phyloP scores from a whole-genome alignment of 2,888 invertebrate genomes.

The Melanostoma scalare region DNA sequence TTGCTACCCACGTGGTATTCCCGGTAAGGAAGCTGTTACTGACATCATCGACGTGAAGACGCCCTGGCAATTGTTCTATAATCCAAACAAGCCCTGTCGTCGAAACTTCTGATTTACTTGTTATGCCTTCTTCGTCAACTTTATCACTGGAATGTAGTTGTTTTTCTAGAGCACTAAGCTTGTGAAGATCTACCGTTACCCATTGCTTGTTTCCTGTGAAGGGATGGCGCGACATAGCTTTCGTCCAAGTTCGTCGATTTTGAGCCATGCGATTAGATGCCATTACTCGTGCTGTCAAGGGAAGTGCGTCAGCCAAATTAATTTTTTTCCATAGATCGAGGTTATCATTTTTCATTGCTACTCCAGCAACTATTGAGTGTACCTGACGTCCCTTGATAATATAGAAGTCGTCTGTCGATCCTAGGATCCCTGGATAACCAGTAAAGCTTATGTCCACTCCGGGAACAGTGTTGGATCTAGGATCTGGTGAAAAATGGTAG shows the following conservation, averaged over 20 bases:
- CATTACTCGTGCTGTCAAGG: constrained; percentile 90
- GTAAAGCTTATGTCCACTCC: constrained; percentile 89
- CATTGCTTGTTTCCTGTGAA: constrained; percentile 94
- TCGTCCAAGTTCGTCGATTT: constrained; percentile 89
- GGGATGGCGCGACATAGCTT: constrained; percentile 87
- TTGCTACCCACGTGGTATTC: constrained; percentile 86
- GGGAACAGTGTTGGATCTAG: constrained; percentile 84
- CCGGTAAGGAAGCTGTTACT: constrained; percentile 84
- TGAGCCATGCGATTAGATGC: constrained; percentile 91
- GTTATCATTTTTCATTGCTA: constrained; percentile 90
- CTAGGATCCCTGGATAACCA: constrained; percentile 91
- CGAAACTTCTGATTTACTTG: constrained; percentile 19
- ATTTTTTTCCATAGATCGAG: constrained; percentile 87
- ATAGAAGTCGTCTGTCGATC: constrained; percentile 93
- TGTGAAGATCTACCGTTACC: constrained; percentile 90
- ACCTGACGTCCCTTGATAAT: constrained; percentile 84
- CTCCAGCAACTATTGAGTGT: constrained; percentile 88
- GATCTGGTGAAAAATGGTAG: constrained; percentile 85
- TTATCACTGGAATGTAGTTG: constrained; percentile 65
- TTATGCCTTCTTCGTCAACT: constrained; percentile 74
- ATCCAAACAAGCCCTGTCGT: constrained; percentile 85
- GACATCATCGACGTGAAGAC: constrained; percentile 84
- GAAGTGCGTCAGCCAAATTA: constrained; percentile 83
- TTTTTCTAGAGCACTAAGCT: constrained; percentile 75
- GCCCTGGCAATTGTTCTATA: constrained; percentile 89